Evolutionary conservation across 2,888 invertebrate genomes (phyloP), one percentile per base, ranked within the genome.

Genomic region (Thyatira batis): DNA sequence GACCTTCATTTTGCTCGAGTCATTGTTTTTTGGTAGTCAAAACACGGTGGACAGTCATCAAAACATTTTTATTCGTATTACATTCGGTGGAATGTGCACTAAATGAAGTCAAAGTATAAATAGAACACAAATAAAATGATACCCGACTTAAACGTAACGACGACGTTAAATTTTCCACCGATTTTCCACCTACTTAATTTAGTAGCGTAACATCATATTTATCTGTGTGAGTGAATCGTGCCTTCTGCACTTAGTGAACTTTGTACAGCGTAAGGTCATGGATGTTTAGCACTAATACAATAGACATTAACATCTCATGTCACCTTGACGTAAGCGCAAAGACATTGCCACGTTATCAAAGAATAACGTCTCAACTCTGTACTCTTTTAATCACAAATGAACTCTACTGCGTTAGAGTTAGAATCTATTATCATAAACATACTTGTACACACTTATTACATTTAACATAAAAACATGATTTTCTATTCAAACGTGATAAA

Each of bases 241-340:
- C 75, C 80, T 80, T 81, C 76, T 85, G 82, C 81, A 84, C 79
- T 84, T 74, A 80, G 76, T 89, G 90, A 90, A 91, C 90, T 92
- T 87, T 89, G 89, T 86, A 84, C 88, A 71, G 67, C 67, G 72
- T 90, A 87, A 91, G 91, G 91, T 92, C 89, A 89, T 80, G 86
- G 84, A 78, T 89, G 82, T 86, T 89, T 89, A 90, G 86, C 86
- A 82, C 87, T 82, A 83, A 85, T 80, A 89, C 86, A 88, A 88
- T 88, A 87, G 84, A 73, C 80, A 86, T 89, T 89, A 89, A 85
- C 88, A 87, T 85, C 84, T 82, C 83, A 75, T 89, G 88, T 91
- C 91, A 89, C 90, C 91, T 91, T 91, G 91, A 86, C 84, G 87
- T 84, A 86, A 82, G 76, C 78, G 80, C 69, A 82, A 82, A 83